Evolutionary conservation across 1,140 invertebrate genomes (phyloP), one percentile per base, ranked within the genome.

Genomic region (Drosophila oshimai): DNA sequence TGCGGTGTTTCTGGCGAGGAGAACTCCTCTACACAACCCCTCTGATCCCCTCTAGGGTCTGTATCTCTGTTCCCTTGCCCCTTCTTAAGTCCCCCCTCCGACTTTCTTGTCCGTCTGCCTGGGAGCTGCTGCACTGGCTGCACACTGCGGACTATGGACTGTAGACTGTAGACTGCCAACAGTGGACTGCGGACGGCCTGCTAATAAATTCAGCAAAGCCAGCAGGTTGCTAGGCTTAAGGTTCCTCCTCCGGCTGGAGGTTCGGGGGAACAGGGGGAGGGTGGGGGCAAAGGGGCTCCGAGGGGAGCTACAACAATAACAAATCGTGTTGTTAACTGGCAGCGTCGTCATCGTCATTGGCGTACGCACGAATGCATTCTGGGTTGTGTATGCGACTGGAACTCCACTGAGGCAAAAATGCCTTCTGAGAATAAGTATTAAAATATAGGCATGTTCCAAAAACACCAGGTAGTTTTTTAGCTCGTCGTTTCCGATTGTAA

Each of bases 271-370:
- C 5, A 20, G 33, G 13, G 17, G 10, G 6, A 20, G 33, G 13
- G 17, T 4, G 4, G 6, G n/a, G 6, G 47, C 4, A 5, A 3
- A 26, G 10, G 13, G 29, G 45, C 2, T 13, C 15, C 3, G 7
- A 9, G 6, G 7, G 58, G 26, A 18, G 45, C 39, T 20, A 36
- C 71, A 73, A 86, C 76, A 86, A 87, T 86, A 86, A 86, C 81
- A 86, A 86, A 86, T 86, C 81, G 81, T 86, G 81, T 81, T 87
- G 81, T 87, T 81, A 77, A 87, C 81, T 87, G 81, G 72, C 72
- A 69, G 34, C 73, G 76, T 65, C 61, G 61, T 65, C 67, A 70
- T 83, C 79, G 78, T 81, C 79, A 79, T 86, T 79, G 75, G 80
- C 80, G 68, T 80, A 84, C 80, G 80, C 80, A 84, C 80, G 80